Base-by-base conservation (phyloP, 2,797 vertebrate species). In the Scomberomorus guttatus region DNA sequence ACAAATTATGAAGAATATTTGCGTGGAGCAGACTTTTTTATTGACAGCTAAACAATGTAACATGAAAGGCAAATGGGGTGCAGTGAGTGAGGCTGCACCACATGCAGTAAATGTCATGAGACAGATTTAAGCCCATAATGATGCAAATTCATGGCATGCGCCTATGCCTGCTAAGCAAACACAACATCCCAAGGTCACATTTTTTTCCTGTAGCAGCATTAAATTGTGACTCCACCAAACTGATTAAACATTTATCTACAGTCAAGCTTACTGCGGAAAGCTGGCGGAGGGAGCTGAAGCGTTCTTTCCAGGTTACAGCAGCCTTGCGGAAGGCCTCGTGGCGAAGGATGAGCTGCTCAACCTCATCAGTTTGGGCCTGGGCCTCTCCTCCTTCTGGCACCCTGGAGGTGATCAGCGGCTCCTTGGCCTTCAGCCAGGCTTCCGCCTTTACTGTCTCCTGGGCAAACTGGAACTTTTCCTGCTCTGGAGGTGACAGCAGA, bases 321-420 rank as follows among this genome's bases (percentile, higher is more conserved):
- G 97, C 96, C 87, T 98, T 98, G 87, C 98, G 97, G 85, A 99
- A 98, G 80, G 97, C 97, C 87, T 98, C 97, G 0, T 99, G 98
- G 42, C 98, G 95, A 85, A 97, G 98, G 94, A 99, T 97, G 94
- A 99, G 96, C 87, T 95, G 97, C 90, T 99, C 97, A 11, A 97
- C 98, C 89, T 98, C 98, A 0, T 98, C 97, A 5, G 13, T 96
- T 96, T 93, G 94, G 71, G 46, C 95, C 94, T 72, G 97, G 87
- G 94, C 91, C 94, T 92, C 1, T 93, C 94, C 39, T 92, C 95
- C 81, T 91, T 88, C 94, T 39, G 92, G 89, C 69, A 93, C 91
- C 67, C 88, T 94, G 68, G 92, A 92, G 68, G 90, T 89, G 86
- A 95, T 95, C 78, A 97, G 89, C 0, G 98, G 97, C 87, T 99